These are phyloP conservation scores for Cheilosia scutellata DNA, from an alignment of 2,888 invertebrate species.

Conservation along the genomic window DNA sequence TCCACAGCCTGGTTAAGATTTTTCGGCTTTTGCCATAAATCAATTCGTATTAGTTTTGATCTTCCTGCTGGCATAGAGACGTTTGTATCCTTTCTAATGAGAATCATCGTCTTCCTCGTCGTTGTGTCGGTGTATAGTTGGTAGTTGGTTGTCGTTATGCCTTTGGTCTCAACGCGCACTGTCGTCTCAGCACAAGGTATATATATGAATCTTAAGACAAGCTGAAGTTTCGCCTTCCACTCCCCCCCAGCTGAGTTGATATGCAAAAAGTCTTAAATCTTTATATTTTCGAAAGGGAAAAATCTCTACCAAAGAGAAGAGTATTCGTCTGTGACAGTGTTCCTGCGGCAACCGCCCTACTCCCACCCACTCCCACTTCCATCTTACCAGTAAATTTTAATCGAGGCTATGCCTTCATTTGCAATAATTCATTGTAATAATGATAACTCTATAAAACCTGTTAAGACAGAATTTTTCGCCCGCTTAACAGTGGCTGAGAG, in stretches of 20 bases:
- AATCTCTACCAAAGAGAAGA: conserved; percentile 30
- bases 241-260: conserved; percentile 46
- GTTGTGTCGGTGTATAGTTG: conserved; percentile 13
- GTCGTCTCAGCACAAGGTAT: conserved; percentile 5
- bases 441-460: conserved; percentile 76
- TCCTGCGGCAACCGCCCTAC: conserved; percentile 45
- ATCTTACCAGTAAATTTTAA: conserved; percentile 68
- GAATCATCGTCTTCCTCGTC: conserved; percentile 55
- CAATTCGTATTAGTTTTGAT: conserved; percentile 76
- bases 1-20: conserved; percentile 67
- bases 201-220: conserved; percentile 60
- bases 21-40: conserved; percentile 74
- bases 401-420: conserved; percentile 76
- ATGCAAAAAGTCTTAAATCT: conserved; percentile 76
- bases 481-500: conserved; percentile 45
- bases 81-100: conserved; percentile 74
- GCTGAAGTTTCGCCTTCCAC: conserved; percentile 15
- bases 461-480: conserved; percentile 75
- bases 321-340: conserved; percentile 46
- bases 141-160: conserved; percentile 12
- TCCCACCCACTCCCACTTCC: not conserved
- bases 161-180: conserved; percentile 7
- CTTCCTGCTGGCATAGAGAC: conserved; percentile 74
- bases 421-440: conserved; percentile 76
- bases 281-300: conserved; percentile 59